Evolutionary conservation across 2,888 invertebrate genomes (phyloP), one percentile per base, ranked within the genome.

Genomic region (Rutpela maculata): DNA sequence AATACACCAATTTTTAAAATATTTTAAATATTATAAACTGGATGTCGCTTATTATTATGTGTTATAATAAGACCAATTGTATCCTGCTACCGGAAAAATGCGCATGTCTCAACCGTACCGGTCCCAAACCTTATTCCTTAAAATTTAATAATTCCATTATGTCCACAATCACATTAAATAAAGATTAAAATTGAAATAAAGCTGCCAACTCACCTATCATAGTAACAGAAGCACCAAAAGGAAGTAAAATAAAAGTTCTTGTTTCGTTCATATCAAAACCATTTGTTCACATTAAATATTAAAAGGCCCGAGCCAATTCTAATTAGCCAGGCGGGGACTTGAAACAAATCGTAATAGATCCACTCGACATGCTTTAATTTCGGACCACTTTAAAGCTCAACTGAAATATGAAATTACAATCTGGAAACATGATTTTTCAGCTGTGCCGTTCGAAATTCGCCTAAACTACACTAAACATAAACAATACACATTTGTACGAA

Each of bases 131-230:
- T 7, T 35, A 7, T 35, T 43, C 43, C 11, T 43, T 15, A 43
- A 43, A 43, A 43, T 43, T 43, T 43, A 43, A 43, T 12, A 43
- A 12, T 43, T 12, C 43, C 15, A n/a, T 50, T n/a, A 3, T 6
- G 50, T 50, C 15, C 0, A 50, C 50, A 50, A 15, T n/a, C n/a
- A 7, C 1, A 50, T 31, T 15, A 31, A 62, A 62, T n/a, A 26
- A 10, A 11, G 18, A 59, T 10, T 19, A 43, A 35, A 17, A 17
- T 12, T 43, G 11, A 0, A 50, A 50, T 50, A 19, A 19, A 15
- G 50, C 2, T 17, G n/a, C n/a, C 5, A 18, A 78, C 78, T 81
- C 70, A 79, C 79, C 78, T 81, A 76, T 78, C 79, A 79, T 79
- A 78, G 56, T 80, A 76, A 75, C 72, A 75, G 65, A 66, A 76